Percentiles rank a stretch among this genome's conserved stretches.
These are phyloP conservation scores for Parotocinclus haroldoi DNA, from an alignment of 2,797 vertebrate genomes.

Conservation along the genomic window DNA sequence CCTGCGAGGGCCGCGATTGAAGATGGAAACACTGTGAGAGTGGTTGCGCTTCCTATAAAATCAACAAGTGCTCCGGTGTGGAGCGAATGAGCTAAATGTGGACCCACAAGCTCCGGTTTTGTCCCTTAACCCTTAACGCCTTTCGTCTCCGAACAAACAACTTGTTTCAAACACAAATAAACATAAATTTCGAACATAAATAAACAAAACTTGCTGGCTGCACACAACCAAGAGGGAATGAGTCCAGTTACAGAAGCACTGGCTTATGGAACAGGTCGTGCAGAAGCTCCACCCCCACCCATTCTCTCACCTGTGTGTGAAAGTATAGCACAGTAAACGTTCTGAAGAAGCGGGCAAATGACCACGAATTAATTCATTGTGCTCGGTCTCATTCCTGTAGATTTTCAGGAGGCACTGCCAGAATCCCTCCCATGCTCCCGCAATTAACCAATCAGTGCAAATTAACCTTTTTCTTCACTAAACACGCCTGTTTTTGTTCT, in stretches of 20 bases:
- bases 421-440: slow-evolving; percentile 52
- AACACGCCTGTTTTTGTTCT: slow-evolving; percentile 38
- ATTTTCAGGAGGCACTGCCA: slow-evolving; percentile 44
- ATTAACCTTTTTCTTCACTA: slow-evolving; percentile 53
- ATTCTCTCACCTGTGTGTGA: no score
- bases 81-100: neutral
- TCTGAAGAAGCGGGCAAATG: slow-evolving; percentile 33
- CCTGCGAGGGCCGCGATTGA: slow-evolving; percentile 10
- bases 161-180: no score
- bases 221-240: no score
- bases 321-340: no score
- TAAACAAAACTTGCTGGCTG: no score
- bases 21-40: slow-evolving; percentile 32
- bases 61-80: slow-evolving; percentile 4
- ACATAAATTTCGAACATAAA: no score
- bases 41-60: slow-evolving; percentile 12
- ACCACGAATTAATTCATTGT: slow-evolving; percentile 46
- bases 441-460: slow-evolving; percentile 66
- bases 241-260: no score
- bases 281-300: neutral
- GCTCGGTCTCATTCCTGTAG: slow-evolving; percentile 40
- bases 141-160: no score
- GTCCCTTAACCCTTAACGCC: no score
- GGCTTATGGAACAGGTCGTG: neutral
- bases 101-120: no score